A percentile compares a stretch with the other conserved stretches of the same genome.
phyloP scores from a whole-genome alignment of 2,113 vertebrate species.

The Nerophis lumbriciformis region DNA sequence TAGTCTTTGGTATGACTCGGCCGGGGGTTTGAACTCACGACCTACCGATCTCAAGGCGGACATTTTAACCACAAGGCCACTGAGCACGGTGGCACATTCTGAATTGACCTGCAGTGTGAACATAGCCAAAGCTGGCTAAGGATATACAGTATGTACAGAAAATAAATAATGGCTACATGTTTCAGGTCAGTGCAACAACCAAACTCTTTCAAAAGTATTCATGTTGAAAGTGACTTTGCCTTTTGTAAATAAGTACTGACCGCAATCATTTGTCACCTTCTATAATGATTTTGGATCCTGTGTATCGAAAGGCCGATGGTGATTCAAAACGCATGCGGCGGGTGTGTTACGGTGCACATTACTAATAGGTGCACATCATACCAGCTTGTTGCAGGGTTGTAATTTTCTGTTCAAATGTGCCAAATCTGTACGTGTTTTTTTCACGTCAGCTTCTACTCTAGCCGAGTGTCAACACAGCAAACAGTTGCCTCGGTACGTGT shows the following conservation, averaged over 20 bases:
- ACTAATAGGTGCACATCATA: constrained; percentile 23
- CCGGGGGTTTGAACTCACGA: too few relatives aligned
- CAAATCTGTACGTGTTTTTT: constrained; percentile 20
- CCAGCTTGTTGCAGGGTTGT: constrained; percentile 35
- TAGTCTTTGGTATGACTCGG: too few relatives aligned
- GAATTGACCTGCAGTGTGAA: too few relatives aligned
- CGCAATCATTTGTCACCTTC: constrained; percentile 12
- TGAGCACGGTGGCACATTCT: too few relatives aligned
- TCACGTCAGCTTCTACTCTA: constrained; percentile 11
- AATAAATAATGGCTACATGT: too few relatives aligned
- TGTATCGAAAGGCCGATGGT: background rate
- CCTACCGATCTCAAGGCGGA: too few relatives aligned
- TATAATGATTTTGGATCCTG: constrained; percentile 20
- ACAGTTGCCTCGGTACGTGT: constrained; percentile 23
- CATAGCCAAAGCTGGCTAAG: too few relatives aligned
- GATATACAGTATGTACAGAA: too few relatives aligned
- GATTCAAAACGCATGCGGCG: constrained; percentile 26
- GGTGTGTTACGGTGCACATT: constrained; percentile 7
- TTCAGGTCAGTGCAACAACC: too few relatives aligned
- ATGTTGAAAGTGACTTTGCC: background rate
- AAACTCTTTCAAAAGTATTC: background rate
- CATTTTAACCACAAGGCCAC: too few relatives aligned
- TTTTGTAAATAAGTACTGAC: background rate
- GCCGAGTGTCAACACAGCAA: constrained; percentile 11
- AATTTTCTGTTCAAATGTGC: constrained; percentile 34